Evolutionary conservation across 1,140 invertebrate genomes (phyloP), one percentile per base, ranked within the genome.

Genomic region (Mizuhopecten yessoensis): DNA sequence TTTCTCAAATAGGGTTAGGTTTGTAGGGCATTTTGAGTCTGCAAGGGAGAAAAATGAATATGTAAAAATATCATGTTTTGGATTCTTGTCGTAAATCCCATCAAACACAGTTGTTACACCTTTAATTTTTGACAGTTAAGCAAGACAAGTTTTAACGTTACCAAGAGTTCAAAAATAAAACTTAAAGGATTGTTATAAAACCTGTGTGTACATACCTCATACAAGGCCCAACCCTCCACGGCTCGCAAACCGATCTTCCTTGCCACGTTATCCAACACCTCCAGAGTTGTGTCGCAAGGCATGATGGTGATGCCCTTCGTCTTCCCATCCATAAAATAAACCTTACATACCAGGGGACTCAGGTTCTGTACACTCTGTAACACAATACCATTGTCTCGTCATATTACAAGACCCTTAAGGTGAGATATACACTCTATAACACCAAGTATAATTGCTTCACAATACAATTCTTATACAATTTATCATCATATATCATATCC

Each of bases 271-370:
- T 98, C 97, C 15, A 99, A 98, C 0, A 99, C 98, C 95, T 99
- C 98, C 7, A 98, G 97, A 0, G 98, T 99, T 5, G 99, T 99
- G 94, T 99, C 99, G 0, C 98, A 98, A 0, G 99, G 98, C 97
- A 99, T 98, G 20, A 99, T 98, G 96, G 99, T 99, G 49, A 99
- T 98, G 0, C 99, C 99, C 96, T 99, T 99, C 0, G 98, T 99
- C 89, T 99, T 97, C 0, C 99, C 98, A 96, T 99, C 99, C 94
- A 99, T 97, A 96, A 99, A 99, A 97, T 99, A 99, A 96, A 99
- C 99, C 86, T 99, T 97, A 95, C 98, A 99, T 0, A 99, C 98
- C 92, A 99, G 98, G 0, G 99, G 99, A 86, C 98, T 98, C 20
- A 99, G 97, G 90, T 98, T 97, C 95, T 98, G 97, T 98, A 99